Base-by-base conservation (phyloP, 2,797 vertebrate genomes). In the Liparis tanakae region DNA sequence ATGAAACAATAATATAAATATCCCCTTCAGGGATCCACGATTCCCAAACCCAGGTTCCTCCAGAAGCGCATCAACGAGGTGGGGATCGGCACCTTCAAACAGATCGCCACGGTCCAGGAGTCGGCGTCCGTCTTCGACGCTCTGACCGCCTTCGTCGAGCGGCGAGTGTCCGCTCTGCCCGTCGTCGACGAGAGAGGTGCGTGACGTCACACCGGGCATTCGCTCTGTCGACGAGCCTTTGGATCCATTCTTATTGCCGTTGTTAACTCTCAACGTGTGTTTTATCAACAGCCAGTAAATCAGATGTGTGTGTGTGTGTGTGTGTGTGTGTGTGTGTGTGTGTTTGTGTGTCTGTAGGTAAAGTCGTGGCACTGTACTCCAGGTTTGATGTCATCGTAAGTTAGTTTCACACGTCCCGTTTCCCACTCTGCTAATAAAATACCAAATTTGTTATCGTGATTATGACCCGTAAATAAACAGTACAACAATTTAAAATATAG, bases 301-400 rank as follows among this genome's bases (percentile, higher is more conserved):
- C 39, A 41, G 39, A 41, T 41, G 39, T n/a, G n/a, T n/a, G n/a
- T n/a, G n/a, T 13, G 15, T 13, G 4, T 78, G 10, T 84, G 14
- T 81, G 25, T 30, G 25, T 30, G 25, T 13, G 15, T 13, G 4
- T 78, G 10, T 84, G 14, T 78, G 25, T 30, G 25, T 30, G 25
- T 13, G 15, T 13, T 3, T 78, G 10, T 84, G 13, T 78, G 18
- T 70, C 60, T 88, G 7, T 82, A 99, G 98, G 96, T 48, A 95
- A 94, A 88, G 97, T 98, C 1, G 96, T 98, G 66, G 97, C 97
- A 0, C 93, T 99, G 44, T 99, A 99, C 87, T 99, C 98, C 34
- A 94, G 97, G 67, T 99, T 99, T 8, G 98, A 99, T 6, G 97
- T 98, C 55, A 99, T 99, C 84, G 98, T 99, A 92, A 96, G 98